Base-by-base conservation (phyloP, 2,113 vertebrate genomes). In the Myxocyprinus asiaticus region DNA sequence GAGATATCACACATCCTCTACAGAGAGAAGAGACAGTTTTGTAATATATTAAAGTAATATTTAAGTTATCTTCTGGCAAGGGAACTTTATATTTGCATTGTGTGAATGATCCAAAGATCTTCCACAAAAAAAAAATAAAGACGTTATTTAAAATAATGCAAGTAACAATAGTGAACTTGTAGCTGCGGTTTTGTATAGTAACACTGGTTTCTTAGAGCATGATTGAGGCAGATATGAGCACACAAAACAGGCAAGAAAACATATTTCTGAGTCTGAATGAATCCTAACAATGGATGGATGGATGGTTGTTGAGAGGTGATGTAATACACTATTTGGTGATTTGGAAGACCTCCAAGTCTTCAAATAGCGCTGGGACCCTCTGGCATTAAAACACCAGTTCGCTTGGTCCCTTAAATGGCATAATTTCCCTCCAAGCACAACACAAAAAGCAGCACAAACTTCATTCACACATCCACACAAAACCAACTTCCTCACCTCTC, bases 401-500 rank as follows among this genome's bases (percentile, higher is more conserved):
- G 86, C 84, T 88, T 89, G 91, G 84, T 91, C 91, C 89, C 90
- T 93, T 93, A 89, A 83, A 89, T 91, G 88, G 88, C 81, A 78
- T 71, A 72, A 81, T 86, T 83, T 88, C 84, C 86, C 86, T 86
- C 81, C 59, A 70, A 67, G 77, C 90, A 94, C 90, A 90, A 87
- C 79, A 84, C 90, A 91, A 33, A 33, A 33, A 33, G 22, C 22
- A 33, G 22, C 78, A 83, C 76, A 70, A 55, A 81, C 22, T 33
- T 33, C 70, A 72, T 14, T 14, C 86, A 75, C 86, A 85, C 12
- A 74, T 81, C 73, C 48, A 80, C 79, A 86, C 22, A 72, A 74
- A 61, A 22, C 81, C 83, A 33, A 33, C 22, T 33, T 33, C 22
- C 22, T 33, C 22, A 33, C 22, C 22, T 33, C 68, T 53, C 70